Base-by-base conservation (phyloP, 2,888 invertebrate species). In the Tetranychus truncatus region DNA sequence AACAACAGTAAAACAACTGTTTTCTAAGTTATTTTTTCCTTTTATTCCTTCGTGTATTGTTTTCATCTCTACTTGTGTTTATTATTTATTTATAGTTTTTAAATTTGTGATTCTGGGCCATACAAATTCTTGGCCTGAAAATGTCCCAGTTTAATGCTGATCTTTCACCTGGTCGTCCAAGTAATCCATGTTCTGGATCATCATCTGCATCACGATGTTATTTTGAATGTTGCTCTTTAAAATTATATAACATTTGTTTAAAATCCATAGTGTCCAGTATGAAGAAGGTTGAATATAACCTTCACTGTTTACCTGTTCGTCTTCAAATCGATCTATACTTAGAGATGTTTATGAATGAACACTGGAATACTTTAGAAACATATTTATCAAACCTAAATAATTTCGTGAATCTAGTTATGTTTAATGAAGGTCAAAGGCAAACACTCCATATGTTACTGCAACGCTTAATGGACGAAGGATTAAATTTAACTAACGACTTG, bases 381-480 rank as follows among this genome's bases (percentile, higher is more conserved):
- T 20, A 69, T 24, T n/a, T 69, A 11, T 18, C 69, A 20, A 69
- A 69, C n/a, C n/a, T 69, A 24, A 24, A 9, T n/a, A 69, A 20
- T 24, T 69, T 69, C n/a, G 9, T 69, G 15, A 69, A 24, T 24
- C 21, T 24, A 9, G 15, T 69, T 9, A n/a, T 24, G 9, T 69
- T 15, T n/a, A 24, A 24, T 24, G n/a, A 24, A 24, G 69, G 34
- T 24, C 69, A 69, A 24, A n/a, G 34, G 9, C 69, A 69, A 24
- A 84, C 87, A 76, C 84, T 91, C 66, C 85, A 91, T 77, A 87
- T 88, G 81, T 88, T 88, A 81, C 91, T 90, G 82, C 83, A 86
- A 84, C 84, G 86, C 3, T 84, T 88, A 77, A 87, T 88, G 84
- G 87, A 88, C 76, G 86, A 88, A 79, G 88, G 87, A 74, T 84